Evolutionary conservation across 2,797 vertebrate species (phyloP), one percentile per base, ranked within the genome.

Genomic region (Myotis myotis): DNA sequence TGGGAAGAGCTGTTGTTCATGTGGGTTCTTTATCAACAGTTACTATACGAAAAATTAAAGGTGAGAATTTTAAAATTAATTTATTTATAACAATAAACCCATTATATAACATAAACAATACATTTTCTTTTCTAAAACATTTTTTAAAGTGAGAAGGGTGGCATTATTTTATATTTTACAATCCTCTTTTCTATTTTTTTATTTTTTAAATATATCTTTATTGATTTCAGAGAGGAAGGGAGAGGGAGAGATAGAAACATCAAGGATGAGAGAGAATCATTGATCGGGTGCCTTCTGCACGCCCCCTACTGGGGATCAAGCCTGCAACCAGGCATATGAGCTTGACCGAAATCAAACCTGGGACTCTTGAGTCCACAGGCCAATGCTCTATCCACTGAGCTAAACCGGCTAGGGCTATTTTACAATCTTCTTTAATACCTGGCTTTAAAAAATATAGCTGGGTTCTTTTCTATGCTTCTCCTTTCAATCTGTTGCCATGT

Each of bases 71-170:
- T 3, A 1, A 6, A 68, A 91, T 72, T 47, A 84, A 72, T 89
- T 91, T 64, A 82, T 81, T 88, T 78, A 64, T 88, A 89, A 78
- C 25, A 75, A 55, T 75, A 96, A 93, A 25, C 44, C 30, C 8
- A 75, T 70, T 62, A 70, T 16, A 55, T 28, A 55, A 85, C 30
- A 83, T 49, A 55, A 66, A 25, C 41, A 33, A 66, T 8, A 71
- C 22, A 28, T 22, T 57, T n/a, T 55, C n/a, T 84, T 44, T 72
- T 28, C 25, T 47, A 47, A 80, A 66, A 68, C 74, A 49, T n/a
- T 87, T 49, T 91, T 38, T 22, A 49, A 81, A 86, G n/a, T 68
- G 55, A 81, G 20, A 76, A 82, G 33, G 19, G 49, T 84, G 15
- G 47, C 23, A 76, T 1, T 81, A 68, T 38, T 91, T 93, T 91